Conservation (phyloP, 2,113 vertebrate genomes). For the Halcyon senegalensis region DNA sequence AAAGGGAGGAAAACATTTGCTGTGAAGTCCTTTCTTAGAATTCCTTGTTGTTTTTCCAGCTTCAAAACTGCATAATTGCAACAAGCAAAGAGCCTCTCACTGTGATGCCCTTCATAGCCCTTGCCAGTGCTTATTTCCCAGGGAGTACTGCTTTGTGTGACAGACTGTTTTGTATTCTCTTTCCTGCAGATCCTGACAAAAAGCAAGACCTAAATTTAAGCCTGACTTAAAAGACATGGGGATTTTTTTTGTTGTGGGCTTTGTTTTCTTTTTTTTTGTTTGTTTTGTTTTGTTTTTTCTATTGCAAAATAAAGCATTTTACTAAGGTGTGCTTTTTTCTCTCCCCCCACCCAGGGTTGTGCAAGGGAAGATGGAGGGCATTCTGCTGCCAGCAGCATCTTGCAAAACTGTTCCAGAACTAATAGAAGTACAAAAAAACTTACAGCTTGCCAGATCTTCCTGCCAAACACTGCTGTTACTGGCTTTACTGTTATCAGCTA, state of each 20-base stretch:
- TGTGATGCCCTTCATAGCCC: not conserved
- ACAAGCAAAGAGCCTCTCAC: conserved; percentile 3
- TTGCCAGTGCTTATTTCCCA: conserved; percentile 51
- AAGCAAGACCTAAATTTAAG: not conserved
- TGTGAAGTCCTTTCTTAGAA: not conserved
- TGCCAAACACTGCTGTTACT: conserved; percentile 62
- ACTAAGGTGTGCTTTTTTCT: not conserved
- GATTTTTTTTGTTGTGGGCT: too few species aligned
- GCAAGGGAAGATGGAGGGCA: conserved; percentile 16
- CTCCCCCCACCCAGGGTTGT: conserved; percentile 40
- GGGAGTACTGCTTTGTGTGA: not conserved
- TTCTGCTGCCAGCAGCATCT: conserved; percentile 35
- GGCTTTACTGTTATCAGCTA: conserved; percentile 80
- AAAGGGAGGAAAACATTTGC: not conserved
- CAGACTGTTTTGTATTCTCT: conserved; percentile 3
- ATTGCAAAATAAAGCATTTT: not conserved
- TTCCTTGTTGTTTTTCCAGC: not conserved
- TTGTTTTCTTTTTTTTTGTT: not conserved
- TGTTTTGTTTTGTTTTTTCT: not conserved
- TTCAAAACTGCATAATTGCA: not conserved
- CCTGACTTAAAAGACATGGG: not conserved
- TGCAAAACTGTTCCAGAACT: conserved; percentile 34
- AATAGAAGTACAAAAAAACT: conserved; percentile 62
- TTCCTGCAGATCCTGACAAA: not conserved
- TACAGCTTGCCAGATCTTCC: conserved; percentile 78